These are phyloP conservation scores for Leiothrix lutea DNA, from an alignment of 2,113 vertebrate genomes.

Conservation along the genomic window DNA sequence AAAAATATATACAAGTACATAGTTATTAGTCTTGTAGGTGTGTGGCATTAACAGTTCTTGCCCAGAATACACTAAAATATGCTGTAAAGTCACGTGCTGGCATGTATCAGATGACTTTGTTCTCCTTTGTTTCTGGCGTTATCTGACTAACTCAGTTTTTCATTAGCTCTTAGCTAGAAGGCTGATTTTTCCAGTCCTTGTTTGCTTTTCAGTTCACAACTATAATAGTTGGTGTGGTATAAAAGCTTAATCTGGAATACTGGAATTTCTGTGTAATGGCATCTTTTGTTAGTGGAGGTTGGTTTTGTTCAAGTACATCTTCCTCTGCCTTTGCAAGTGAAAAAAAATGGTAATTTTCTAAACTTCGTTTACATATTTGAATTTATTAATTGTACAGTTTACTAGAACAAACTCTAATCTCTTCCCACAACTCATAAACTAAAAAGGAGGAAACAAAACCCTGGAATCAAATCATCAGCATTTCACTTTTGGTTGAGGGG, in stretches of 20 bases:
- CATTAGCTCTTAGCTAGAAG: neutral
- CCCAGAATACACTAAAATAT: neutral
- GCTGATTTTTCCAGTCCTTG: neutral
- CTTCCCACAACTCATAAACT: neutral
- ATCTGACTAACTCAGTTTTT: neutral
- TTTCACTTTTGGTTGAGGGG: neutral
- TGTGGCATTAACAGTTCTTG: neutral
- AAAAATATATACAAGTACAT: accelerated
- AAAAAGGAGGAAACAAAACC: neutral
- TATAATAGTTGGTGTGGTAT: neutral
- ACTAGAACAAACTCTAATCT: neutral
- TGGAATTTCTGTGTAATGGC: neutral
- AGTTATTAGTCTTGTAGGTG: neutral
- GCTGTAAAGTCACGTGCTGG: neutral
- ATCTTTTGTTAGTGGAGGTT: neutral
- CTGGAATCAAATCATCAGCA: neutral
- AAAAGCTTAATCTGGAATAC: neutral
- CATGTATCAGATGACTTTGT: neutral
- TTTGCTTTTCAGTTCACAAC: neutral
- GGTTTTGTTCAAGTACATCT: neutral
- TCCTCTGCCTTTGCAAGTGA: neutral
- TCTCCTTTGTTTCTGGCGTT: neutral
- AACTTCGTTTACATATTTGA: neutral
- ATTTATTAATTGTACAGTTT: neutral
- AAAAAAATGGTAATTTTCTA: neutral